Conservation (phyloP, 2,888 invertebrate genomes). For the Drosophila eohydei region DNA sequence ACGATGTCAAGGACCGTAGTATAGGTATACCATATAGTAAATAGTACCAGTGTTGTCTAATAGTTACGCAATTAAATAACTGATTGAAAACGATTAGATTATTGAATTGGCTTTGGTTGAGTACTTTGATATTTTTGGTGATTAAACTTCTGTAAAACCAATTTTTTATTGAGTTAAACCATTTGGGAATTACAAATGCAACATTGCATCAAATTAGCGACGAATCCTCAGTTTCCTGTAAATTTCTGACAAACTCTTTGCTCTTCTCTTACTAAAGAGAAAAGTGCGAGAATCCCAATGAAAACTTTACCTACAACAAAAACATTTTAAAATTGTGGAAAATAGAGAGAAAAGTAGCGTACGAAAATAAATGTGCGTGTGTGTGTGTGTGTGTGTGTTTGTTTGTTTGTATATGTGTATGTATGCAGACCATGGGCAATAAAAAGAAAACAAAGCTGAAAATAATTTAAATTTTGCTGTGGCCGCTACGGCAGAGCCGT, state of each 20-base stretch:
- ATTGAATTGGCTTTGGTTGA: conserved; percentile 5
- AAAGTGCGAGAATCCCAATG: conserved; percentile 30
- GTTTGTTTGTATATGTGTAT: conserved; percentile 16
- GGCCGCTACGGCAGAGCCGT: conserved; percentile 44
- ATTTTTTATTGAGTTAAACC: not conserved
- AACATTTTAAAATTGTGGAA: conserved; percentile 56
- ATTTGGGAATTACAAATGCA: not conserved
- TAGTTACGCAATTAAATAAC: conserved; percentile 1
- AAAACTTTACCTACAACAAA: conserved; percentile 34
- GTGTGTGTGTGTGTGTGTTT: conserved; percentile 10
- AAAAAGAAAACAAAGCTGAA: conserved; percentile 72
- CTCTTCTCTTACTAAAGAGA: conserved; percentile 32
- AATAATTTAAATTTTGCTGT: conserved; percentile 77
- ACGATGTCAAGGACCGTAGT: conserved; percentile 11
- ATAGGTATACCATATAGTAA: not conserved
- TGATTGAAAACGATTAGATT: conserved; percentile 37
- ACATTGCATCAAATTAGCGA: not conserved
- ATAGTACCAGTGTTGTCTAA: conserved; percentile 3
- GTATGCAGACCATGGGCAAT: conserved; percentile 44
- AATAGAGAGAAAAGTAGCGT: conserved; percentile 51
- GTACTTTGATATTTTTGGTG: not conserved
- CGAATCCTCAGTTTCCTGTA: not conserved
- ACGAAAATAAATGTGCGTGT: conserved; percentile 70
- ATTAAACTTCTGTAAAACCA: not conserved
- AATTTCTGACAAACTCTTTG: not conserved